A percentile compares a stretch with the other conserved stretches of the same genome.
These are phyloP conservation scores for Vesta saturnalis DNA, from an alignment of 2,888 invertebrate species.

Conservation along the genomic window DNA sequence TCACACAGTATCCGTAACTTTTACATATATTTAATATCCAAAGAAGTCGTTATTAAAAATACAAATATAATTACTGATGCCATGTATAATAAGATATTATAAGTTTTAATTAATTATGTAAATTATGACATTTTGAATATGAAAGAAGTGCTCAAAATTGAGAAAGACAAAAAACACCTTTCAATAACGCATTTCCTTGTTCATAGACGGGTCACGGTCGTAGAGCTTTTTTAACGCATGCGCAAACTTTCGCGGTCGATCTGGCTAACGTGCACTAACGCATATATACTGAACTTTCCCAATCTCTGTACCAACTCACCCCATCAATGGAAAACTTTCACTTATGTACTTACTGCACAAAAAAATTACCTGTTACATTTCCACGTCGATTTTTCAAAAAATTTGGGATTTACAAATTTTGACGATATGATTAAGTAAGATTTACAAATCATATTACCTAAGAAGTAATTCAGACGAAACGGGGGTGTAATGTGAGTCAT, in stretches of 20 bases:
- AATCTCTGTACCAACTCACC: conserved; percentile 36
- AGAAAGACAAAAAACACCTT: conserved; percentile 41
- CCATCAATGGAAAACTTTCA: conserved; percentile 35
- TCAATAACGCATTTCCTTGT: conserved; percentile 60
- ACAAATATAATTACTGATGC: too few species aligned
- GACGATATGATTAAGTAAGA: too few species aligned
- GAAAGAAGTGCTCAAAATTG: conserved; percentile 13
- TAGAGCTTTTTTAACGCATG: conserved; percentile 25
- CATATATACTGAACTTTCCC: conserved; percentile 36
- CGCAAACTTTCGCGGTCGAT: conserved; percentile 38
- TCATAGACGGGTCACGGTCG: conserved; percentile 48
- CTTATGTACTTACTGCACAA: conserved; percentile 27
- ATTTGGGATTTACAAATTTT: too few species aligned
- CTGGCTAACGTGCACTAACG: conserved; percentile 37
- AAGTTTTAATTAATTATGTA: too few species aligned
- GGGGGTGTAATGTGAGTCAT: conserved; percentile 4
- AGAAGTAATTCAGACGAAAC: background rate
- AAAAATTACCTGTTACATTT: background rate
- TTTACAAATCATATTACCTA: background rate
- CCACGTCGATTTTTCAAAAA: background rate
- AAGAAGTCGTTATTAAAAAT: too few species aligned
- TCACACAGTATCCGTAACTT: too few species aligned
- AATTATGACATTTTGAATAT: conserved; percentile 10
- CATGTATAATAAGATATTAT: too few species aligned
- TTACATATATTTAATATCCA: too few species aligned